Evolutionary conservation across 2,888 invertebrate species (phyloP).

Genomic region (Acrobasis consociella): DNA sequence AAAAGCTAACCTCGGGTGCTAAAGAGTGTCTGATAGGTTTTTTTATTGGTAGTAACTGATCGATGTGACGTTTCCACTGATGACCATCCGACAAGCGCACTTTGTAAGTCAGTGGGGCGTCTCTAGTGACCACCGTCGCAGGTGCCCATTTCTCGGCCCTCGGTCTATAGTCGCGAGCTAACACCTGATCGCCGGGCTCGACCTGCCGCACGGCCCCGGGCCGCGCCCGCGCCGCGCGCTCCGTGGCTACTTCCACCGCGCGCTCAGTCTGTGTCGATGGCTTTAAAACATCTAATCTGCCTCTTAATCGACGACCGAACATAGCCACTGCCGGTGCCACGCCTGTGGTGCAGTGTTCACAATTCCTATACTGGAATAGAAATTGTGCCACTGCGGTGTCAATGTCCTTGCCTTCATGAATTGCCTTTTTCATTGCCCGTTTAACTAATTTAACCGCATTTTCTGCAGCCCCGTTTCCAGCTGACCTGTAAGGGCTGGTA

Average conservation of each 20-base stretch:
- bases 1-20: not conserved
- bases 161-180: constrained; percentile 1
- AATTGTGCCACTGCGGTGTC: not conserved
- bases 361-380: constrained; percentile 3
- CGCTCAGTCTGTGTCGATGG: not conserved
- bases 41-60: not conserved
- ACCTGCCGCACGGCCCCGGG: not conserved
- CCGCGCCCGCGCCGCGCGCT: not conserved
- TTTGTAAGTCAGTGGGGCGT: constrained; percentile 1
- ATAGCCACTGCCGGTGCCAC: not conserved
- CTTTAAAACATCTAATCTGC: not conserved
- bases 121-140: not conserved
- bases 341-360: not conserved
- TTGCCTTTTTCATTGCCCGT: constrained; percentile 32
- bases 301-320: not conserved
- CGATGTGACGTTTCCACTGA: constrained; percentile 3
- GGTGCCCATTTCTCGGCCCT: not conserved
- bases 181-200: not conserved
- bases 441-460: constrained; percentile 35
- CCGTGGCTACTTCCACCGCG: not conserved
- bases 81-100: not conserved
- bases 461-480: constrained; percentile 34
- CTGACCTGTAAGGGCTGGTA: constrained; percentile 28
- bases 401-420: not conserved
- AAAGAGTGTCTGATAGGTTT: constrained; percentile 17